Evolutionary conservation across 2,888 invertebrate genomes (phyloP).

Genomic region (Parasteatoda lunata): DNA sequence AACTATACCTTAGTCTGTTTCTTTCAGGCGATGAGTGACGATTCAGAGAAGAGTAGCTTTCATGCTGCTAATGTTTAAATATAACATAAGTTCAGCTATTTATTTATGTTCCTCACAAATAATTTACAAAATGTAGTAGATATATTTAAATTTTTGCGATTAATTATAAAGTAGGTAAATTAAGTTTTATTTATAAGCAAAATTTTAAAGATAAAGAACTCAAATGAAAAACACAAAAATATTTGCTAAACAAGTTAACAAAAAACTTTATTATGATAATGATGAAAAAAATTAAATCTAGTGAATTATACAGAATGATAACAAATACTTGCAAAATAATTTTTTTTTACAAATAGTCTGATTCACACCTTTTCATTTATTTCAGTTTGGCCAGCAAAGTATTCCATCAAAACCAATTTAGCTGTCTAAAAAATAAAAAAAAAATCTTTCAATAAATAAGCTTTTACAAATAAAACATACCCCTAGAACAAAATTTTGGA

Average conservation of each 20-base stretch:
- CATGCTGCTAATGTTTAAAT: slow-evolving; percentile 42
- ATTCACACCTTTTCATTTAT: slow-evolving; percentile 48
- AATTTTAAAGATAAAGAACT: too few species aligned
- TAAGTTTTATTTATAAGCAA: too few species aligned
- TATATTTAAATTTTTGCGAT: too few species aligned
- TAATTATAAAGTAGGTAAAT: too few species aligned
- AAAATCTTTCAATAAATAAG: neutral
- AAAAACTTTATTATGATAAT: neutral
- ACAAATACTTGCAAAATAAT: too few species aligned
- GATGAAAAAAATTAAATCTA: neutral
- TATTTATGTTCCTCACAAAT: neutral
- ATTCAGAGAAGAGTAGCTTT: slow-evolving; percentile 19
- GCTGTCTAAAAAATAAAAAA: slow-evolving; percentile 80
- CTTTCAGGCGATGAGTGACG: slow-evolving; percentile 28
- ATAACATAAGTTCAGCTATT: slow-evolving; percentile 3
- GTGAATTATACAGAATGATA: too few species aligned
- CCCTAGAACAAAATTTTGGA: too few species aligned
- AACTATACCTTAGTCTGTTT: slow-evolving; percentile 30
- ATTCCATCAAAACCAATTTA: slow-evolving; percentile 90
- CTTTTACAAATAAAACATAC: too few species aligned
- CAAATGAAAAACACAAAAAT: neutral
- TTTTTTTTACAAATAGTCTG: neutral
- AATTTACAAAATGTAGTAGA: neutral
- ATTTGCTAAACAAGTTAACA: neutral
- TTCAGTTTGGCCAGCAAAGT: slow-evolving; percentile 79